Percentiles rank a stretch among this genome's conserved stretches.
These are phyloP conservation scores for Plodia interpunctella DNA, from an alignment of 1,140 invertebrate species.

Conservation along the genomic window DNA sequence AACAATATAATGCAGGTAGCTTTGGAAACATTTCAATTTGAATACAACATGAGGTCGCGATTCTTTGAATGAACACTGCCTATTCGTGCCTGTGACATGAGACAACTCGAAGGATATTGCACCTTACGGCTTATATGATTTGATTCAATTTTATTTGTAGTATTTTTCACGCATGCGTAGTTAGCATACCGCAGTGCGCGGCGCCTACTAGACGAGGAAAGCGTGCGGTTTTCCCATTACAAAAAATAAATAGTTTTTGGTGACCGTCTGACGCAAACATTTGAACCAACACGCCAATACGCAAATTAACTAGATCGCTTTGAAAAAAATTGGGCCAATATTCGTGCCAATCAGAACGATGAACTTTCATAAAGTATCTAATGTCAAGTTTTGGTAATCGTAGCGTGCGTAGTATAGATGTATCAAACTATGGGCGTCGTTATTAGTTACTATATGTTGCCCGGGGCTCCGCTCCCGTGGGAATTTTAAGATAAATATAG, in stretches of 20 bases:
- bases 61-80: slow-evolving; percentile 30
- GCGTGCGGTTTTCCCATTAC: slow-evolving; percentile 42
- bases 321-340: slow-evolving; percentile 3
- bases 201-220: slow-evolving; percentile 35
- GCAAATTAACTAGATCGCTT: neutral
- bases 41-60: slow-evolving; percentile 24
- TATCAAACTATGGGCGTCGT: too few species aligned
- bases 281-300: slow-evolving; percentile 18
- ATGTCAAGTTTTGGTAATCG: neutral
- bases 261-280: slow-evolving; percentile 23
- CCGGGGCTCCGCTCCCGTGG: too few species aligned
- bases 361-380: neutral
- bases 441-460: too few species aligned
- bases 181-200: slow-evolving; percentile 40
- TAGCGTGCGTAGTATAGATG: neutral
- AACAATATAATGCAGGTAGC: neutral
- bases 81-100: slow-evolving; percentile 21
- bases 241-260: slow-evolving; percentile 25
- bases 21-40: neutral
- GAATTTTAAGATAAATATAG: too few species aligned
- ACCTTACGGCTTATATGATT: slow-evolving; percentile 10
- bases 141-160: slow-evolving; percentile 20
- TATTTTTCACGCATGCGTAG: slow-evolving; percentile 50
- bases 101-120: slow-evolving; percentile 11
- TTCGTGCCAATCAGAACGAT: neutral